Base-by-base conservation (phyloP, 2,113 vertebrate species). In the Brachyistius frenatus region DNA sequence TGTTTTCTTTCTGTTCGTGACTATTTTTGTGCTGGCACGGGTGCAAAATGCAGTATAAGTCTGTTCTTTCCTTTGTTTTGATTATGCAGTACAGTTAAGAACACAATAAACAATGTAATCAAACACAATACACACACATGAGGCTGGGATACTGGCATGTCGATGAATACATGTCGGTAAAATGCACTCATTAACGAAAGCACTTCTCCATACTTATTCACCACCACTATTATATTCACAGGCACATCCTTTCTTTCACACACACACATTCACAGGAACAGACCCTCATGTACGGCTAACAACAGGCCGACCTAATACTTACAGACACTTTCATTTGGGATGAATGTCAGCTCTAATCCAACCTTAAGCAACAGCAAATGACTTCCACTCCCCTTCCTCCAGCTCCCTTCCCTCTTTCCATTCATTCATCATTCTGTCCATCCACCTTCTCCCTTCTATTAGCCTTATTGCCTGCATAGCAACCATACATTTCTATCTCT, bases 321-420 rank as follows among this genome's bases (percentile, higher is more conserved):
- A 79, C 69, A 85, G 87, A 88, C 88, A 85, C 75, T 85, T 90
- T 92, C 70, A 83, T 86, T 85, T 83, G 57, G 78, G 73, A 79
- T 81, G 80, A 85, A 90, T 89, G 84, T 86, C 87, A 86, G 39
- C 54, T 1, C 55, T 90, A 80, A 89, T 89, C 81, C 60, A 0
- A 86, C 69, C 37, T 76, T 70, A 86, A 88, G 77, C 86, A 76
- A 64, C 74, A 73, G 80, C 67, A 87, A 86, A 91, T 90, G 67
- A 83, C 84, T 82, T 91, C 60, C 60, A 5, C 61, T 65, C 56
- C 52, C 33, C 41, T 65, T 73, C 71, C 41, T 47, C 35, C 41
- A 3, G 41, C 53, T 72, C 47, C 53, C 7, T 4, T 65, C 10
- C 49, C 23, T 73, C 46, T 58, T 46, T 80, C 49, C 52, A 46